Evolutionary conservation across 2,888 invertebrate genomes (phyloP).

Genomic region (Acheta domesticus): DNA sequence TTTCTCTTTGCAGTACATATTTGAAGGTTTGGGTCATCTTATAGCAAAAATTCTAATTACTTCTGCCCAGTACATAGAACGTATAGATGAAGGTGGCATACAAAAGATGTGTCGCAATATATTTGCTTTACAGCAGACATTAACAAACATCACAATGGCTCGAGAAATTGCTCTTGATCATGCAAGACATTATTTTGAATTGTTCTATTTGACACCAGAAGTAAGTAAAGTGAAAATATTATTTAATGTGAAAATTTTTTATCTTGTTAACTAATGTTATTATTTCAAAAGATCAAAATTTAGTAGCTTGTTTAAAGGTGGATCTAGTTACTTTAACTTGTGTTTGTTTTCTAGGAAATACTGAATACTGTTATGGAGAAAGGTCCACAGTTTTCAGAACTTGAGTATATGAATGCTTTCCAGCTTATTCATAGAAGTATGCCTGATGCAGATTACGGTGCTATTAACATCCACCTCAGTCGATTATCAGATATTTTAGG

Average conservation of each 20-base stretch:
- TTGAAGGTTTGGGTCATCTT: constrained; percentile 83
- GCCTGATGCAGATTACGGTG: constrained; percentile 44
- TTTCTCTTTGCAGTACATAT: constrained; percentile 67
- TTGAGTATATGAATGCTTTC: constrained; percentile 84
- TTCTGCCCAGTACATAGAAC: constrained; percentile 72
- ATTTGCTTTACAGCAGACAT: constrained; percentile 76
- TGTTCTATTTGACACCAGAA: constrained; percentile 78
- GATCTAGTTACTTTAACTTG: neutral
- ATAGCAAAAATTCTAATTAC: constrained; percentile 77
- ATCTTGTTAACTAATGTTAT: too few relatives aligned
- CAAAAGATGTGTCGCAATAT: constrained; percentile 84
- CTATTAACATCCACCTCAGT: constrained; percentile 61
- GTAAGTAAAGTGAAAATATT: constrained; percentile 49
- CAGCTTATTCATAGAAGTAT: constrained; percentile 63
- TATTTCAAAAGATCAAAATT: too few relatives aligned
- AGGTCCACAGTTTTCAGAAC: constrained; percentile 81
- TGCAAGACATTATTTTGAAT: constrained; percentile 83
- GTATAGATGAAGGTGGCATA: constrained; percentile 76
- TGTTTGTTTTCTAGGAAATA: constrained; percentile 63
- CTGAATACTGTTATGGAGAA: constrained; percentile 78
- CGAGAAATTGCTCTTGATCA: constrained; percentile 82
- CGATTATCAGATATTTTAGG: constrained; percentile 81
- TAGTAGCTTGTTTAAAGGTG: neutral
- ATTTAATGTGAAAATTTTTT: neutral
- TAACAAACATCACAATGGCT: constrained; percentile 79